Evolutionary conservation across 35 echinoderm and acorn worm species (phyloP).

Genomic region (Patiria miniata): DNA sequence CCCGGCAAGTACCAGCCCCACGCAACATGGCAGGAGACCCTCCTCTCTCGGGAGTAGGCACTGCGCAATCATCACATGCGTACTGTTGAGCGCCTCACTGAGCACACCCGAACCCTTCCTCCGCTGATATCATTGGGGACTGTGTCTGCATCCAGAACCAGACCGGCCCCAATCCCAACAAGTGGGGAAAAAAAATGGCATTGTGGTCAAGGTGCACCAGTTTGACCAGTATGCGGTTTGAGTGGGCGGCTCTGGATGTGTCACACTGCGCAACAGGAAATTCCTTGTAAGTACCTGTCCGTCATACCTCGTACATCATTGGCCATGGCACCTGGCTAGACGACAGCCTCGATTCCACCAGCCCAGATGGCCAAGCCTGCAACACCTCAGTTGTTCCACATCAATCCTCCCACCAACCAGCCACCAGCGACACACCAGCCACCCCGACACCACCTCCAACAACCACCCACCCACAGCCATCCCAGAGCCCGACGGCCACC

Average conservation of each 20-base stretch:
- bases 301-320: slow-evolving; percentile 30
- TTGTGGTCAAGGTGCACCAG: slow-evolving; percentile 30
- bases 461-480: background rate
- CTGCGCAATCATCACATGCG: slow-evolving; percentile 28
- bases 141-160: slow-evolving; percentile 52
- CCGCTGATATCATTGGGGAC: slow-evolving; percentile 40
- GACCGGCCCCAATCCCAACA: slow-evolving; percentile 46
- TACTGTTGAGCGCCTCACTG: background rate
- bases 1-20: slow-evolving; percentile 54
- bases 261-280: slow-evolving; percentile 36
- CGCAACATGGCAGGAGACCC: slow-evolving; percentile 43
- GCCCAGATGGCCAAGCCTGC: background rate
- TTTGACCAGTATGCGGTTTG: slow-evolving; percentile 46
- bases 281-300: slow-evolving; percentile 37
- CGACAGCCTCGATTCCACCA: background rate
- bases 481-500: background rate
- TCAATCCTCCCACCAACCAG: background rate
- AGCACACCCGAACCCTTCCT: slow-evolving; percentile 18
- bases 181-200: slow-evolving; percentile 61
- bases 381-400: background rate
- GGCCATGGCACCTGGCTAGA: background rate
- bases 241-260: slow-evolving; percentile 51
- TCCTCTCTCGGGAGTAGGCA: slow-evolving; percentile 13
- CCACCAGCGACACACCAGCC: background rate
- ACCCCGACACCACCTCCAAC: too few relatives aligned